Conservation (phyloP, 2,888 invertebrate genomes). For the Diogma glabrata region DNA sequence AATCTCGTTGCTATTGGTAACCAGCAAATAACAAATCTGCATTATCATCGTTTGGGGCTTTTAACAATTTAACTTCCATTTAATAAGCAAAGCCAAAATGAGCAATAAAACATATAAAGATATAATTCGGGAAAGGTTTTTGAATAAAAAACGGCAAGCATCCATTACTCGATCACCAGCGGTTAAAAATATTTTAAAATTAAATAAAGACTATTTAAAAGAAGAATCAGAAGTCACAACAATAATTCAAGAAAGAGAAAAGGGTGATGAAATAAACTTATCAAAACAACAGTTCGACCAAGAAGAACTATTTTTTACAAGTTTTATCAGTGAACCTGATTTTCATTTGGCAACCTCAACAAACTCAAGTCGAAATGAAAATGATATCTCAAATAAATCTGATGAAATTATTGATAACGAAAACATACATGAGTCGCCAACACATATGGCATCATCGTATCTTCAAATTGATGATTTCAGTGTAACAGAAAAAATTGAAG, state of each 20-base stretch:
- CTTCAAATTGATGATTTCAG: conserved; percentile 29
- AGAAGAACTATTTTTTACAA: conserved; percentile 16
- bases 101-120: conserved; percentile 9
- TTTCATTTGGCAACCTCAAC: neutral
- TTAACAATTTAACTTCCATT: neutral
- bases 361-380: neutral
- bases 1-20: too few relatives aligned
- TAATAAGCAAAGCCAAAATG: neutral
- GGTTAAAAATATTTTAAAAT: conserved; percentile 10
- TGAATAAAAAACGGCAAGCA: conserved; percentile 11
- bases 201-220: conserved; percentile 17
- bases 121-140: conserved; percentile 7
- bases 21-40: too few relatives aligned
- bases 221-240: conserved; percentile 17
- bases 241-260: conserved; percentile 10
- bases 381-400: conserved; percentile 6
- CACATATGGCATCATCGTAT: conserved; percentile 26
- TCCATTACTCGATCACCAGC: conserved; percentile 2
- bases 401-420: neutral
- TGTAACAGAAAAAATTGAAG: conserved; percentile 17
- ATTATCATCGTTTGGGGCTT: too few relatives aligned
- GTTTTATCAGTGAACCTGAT: conserved; percentile 1
- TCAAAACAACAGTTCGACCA: conserved; percentile 3
- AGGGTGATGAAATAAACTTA: neutral
- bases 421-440: conserved; percentile 13